These are phyloP conservation scores for Drosophila affinis DNA, from an alignment of 2,888 invertebrate species.

Conservation along the genomic window DNA sequence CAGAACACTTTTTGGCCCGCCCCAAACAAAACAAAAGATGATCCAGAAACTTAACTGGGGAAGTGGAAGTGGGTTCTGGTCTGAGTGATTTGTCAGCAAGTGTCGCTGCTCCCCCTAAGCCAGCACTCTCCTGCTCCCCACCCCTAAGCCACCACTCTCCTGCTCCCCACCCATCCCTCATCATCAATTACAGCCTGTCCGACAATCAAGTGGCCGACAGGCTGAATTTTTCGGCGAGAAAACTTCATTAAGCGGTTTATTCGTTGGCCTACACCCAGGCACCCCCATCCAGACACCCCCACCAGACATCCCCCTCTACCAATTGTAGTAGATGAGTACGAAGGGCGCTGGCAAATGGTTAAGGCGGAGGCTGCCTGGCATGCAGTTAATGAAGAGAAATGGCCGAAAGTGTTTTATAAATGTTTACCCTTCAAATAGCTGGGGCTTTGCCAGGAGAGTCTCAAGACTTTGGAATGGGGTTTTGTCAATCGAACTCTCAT, in stretches of 20 bases:
- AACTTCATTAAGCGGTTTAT: conserved; percentile 71
- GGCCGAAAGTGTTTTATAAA: conserved; percentile 73
- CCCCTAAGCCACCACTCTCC: neutral
- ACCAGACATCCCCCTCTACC: too few species aligned
- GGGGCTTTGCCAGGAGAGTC: conserved; percentile 5
- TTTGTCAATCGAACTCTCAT: neutral
- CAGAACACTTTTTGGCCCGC: conserved; percentile 1
- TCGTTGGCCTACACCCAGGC: too few species aligned
- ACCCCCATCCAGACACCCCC: too few species aligned
- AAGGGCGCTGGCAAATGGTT: neutral
- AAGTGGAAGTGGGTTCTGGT: conserved; percentile 32
- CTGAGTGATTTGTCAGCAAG: conserved; percentile 68
- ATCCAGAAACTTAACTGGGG: conserved; percentile 48
- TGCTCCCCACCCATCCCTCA: conserved; percentile 2
- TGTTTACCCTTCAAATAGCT: conserved; percentile 44
- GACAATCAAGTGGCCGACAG: conserved; percentile 56
- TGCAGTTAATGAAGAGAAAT: conserved; percentile 74
- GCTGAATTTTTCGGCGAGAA: conserved; percentile 53
- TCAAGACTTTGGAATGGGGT: neutral
- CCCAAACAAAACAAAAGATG: conserved; percentile 21
- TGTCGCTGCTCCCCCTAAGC: conserved; percentile 57
- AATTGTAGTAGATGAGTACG: neutral
- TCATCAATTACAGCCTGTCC: conserved; percentile 68
- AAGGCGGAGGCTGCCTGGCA: conserved; percentile 14
- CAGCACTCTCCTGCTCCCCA: too few species aligned